A percentile compares a stretch with the other conserved stretches of the same genome.
Conservation (phyloP, 2,797 vertebrate genomes). For the Phoxinus dragarum region DNA sequence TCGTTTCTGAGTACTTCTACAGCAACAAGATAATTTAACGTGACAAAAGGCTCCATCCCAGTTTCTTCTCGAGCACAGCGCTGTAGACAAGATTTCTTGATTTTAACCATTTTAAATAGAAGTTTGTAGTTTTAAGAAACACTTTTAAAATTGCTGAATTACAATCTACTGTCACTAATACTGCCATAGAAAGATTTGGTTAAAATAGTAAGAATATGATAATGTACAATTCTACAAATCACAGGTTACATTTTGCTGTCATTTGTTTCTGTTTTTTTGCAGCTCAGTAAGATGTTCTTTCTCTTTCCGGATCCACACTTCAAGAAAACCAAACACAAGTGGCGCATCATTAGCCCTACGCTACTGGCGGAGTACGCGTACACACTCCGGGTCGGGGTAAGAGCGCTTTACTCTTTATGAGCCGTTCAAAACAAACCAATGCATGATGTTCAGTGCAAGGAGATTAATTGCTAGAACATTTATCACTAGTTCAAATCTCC, state of each 20-base stretch:
- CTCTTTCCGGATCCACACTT: conserved; percentile 96
- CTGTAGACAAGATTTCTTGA: not conserved
- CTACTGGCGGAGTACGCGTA: conserved; percentile 92
- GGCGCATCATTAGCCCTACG: conserved; percentile 92
- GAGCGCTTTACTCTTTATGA: conserved; percentile 62
- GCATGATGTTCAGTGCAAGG: not conserved
- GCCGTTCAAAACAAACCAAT: conserved; percentile 22
- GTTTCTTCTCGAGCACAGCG: too few species aligned
- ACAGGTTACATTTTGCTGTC: not conserved
- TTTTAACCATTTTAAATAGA: not conserved
- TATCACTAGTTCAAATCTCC: not conserved
- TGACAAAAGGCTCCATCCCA: too few species aligned
- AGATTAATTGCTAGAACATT: conserved; percentile 28
- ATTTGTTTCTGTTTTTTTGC: not conserved
- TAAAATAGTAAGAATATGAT: not conserved
- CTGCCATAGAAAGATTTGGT: not conserved
- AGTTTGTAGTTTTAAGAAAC: not conserved
- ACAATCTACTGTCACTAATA: not conserved
- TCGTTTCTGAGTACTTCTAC: too few species aligned
- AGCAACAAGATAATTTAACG: too few species aligned
- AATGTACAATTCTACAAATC: not conserved
- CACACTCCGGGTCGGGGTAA: conserved; percentile 85
- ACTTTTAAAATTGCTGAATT: not conserved
- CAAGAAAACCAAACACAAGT: conserved; percentile 95
- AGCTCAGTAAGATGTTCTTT: conserved; percentile 96